These are phyloP conservation scores for Hypocryptadius cinnamomeus DNA, from an alignment of 2,113 vertebrate genomes.

Conservation along the genomic window DNA sequence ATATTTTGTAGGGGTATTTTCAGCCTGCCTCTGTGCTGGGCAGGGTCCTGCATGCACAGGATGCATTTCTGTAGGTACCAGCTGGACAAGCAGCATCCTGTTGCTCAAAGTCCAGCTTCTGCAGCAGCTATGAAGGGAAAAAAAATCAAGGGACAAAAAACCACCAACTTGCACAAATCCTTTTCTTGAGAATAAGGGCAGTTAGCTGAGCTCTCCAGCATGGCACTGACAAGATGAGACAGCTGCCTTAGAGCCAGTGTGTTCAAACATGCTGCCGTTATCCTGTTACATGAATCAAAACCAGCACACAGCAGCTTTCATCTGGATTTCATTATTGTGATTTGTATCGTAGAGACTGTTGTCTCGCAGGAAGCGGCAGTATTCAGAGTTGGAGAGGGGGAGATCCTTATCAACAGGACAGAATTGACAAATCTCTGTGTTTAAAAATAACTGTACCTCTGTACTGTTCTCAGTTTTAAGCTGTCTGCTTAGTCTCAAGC, in stretches of 20 bases:
- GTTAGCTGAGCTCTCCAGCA: background rate
- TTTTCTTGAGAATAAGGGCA: background rate
- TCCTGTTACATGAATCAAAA: conserved; percentile 49
- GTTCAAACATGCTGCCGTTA: conserved; percentile 34
- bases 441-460: conserved; percentile 17
- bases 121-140: background rate
- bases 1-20: background rate
- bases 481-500: background rate
- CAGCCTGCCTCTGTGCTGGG: background rate
- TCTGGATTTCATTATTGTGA: conserved; percentile 54
- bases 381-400: background rate
- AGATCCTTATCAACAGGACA: conserved; percentile 37
- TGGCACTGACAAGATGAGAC: conserved; percentile 46
- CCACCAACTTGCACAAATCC: background rate
- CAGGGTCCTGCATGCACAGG: background rate
- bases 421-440: background rate
- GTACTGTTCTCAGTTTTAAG: background rate
- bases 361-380: conserved; percentile 30
- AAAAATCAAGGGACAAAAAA: background rate
- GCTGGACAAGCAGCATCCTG: background rate
- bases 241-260: conserved; percentile 30
- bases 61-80: background rate
- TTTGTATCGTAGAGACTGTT: conserved; percentile 26
- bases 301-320: conserved; percentile 53
- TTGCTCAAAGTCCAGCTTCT: background rate